phyloP scores from a whole-genome alignment of 2,888 invertebrate species.

The Athalia cordata region DNA sequence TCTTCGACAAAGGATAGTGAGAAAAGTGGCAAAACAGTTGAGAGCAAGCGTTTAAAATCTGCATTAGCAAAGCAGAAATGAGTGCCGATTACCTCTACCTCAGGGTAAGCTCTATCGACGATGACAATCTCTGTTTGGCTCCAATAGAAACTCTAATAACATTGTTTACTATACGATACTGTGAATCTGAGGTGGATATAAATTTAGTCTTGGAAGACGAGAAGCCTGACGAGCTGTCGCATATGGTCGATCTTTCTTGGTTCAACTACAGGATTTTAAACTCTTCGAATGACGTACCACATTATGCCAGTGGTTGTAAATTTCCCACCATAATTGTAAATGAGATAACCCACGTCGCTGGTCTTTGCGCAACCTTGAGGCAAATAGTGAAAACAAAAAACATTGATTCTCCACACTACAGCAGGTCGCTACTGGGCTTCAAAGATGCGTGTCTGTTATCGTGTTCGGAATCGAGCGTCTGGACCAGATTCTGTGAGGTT shows the following conservation, averaged over 20 bases:
- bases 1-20: slow-evolving; percentile 67
- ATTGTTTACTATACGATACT: slow-evolving; percentile 79
- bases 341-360: slow-evolving; percentile 81
- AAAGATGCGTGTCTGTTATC: slow-evolving; percentile 87
- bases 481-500: slow-evolving; percentile 95
- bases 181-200: slow-evolving; percentile 74
- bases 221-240: slow-evolving; percentile 56
- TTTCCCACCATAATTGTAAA: slow-evolving; percentile 80
- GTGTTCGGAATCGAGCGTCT: slow-evolving; percentile 89
- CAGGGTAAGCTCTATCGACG: slow-evolving; percentile 60
- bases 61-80: slow-evolving; percentile 42
- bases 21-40: slow-evolving; percentile 69
- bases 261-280: slow-evolving; percentile 69
- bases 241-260: slow-evolving; percentile 67
- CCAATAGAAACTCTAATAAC: slow-evolving; percentile 81
- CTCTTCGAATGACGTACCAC: slow-evolving; percentile 69
- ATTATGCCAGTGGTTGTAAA: slow-evolving; percentile 73
- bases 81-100: slow-evolving; percentile 66
- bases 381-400: slow-evolving; percentile 75
- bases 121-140: slow-evolving; percentile 64
- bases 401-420: slow-evolving; percentile 65
- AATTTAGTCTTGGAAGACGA: slow-evolving; percentile 71
- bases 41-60: slow-evolving; percentile 61
- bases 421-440: slow-evolving; percentile 83
- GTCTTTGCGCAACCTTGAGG: slow-evolving; percentile 84